Evolutionary conservation across 2,113 vertebrate genomes (phyloP).

Genomic region (Gyps fulvus): DNA sequence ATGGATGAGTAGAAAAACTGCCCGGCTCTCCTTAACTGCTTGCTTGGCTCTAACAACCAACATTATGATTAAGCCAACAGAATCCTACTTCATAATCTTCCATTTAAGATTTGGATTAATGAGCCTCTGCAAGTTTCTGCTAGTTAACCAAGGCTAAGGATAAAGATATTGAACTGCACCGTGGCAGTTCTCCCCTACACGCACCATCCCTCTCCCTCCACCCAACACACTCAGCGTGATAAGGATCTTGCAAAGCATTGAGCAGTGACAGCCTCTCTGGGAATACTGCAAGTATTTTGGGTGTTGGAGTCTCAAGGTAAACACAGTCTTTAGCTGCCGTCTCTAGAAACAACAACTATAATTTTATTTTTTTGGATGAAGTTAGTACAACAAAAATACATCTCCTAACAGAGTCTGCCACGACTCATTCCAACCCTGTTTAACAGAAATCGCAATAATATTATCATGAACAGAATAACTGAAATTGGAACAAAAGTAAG

Average conservation of each 20-base stretch:
- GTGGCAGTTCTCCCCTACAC: neutral
- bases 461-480: neutral
- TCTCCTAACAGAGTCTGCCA: neutral
- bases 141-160: neutral
- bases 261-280: neutral
- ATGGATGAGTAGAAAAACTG: neutral
- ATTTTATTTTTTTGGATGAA: neutral
- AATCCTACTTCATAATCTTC: neutral
- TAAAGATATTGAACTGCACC: neutral
- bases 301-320: neutral
- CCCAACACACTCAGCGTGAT: rapidly evolving
- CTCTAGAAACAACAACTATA: neutral
- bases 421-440: neutral
- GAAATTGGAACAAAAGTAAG: neutral
- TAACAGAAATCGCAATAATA: neutral
- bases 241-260: neutral
- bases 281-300: neutral
- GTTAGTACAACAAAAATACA: neutral
- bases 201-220: neutral
- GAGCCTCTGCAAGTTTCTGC: neutral
- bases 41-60: neutral
- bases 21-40: neutral
- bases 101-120: neutral
- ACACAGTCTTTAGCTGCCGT: neutral
- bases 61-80: neutral